Evolutionary conservation across 2,797 vertebrate species (phyloP), one percentile per base, ranked within the genome.

Genomic region (Protonibea diacanthus): DNA sequence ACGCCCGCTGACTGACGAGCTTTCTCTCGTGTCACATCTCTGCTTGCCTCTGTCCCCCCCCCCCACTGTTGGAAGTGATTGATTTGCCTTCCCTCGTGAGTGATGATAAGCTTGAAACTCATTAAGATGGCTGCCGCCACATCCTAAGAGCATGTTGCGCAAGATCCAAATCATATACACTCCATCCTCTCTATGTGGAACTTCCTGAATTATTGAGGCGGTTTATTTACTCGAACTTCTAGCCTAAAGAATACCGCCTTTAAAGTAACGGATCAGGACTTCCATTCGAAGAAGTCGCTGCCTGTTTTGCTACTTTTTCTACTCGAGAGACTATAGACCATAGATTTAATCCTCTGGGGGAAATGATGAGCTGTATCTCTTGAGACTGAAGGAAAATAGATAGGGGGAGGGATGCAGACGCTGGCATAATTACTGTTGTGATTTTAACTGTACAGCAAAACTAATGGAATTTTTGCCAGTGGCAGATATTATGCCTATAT

Each of bases 61-160:
- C 40, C 13, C 13, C 42, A 14, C 42, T 82, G 80, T 81, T 83
- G 53, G 71, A 78, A 81, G 86, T 93, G 94, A 95, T 93, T 94
- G 93, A 95, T 94, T 93, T 88, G 91, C 89, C 86, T 89, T 90
- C 89, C 89, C 90, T 73, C 62, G 84, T 92, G 91, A 93, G 87
- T 73, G 82, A 92, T 91, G 93, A 94, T 94, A 93, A 95, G 91
- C 91, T 71, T 71, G 71, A 91, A 93, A 92, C 89, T 94, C 91
- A 92, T 94, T 93, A 92, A 92, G 86, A 93, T 91, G 89, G 87
- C 86, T 27, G 83, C 90, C 40, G 58, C 79, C 85, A 76, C 90
- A 81, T 92, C 81, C 90, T 87, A 81, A 88, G 74, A 87, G 88
- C 86, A 85, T 84, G 84, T 89, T 76, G 81, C 78, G 27, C 80